Evolutionary conservation across 2,888 invertebrate species (phyloP), one percentile per base, ranked within the genome.

Genomic region (Ametastegia equiseti): DNA sequence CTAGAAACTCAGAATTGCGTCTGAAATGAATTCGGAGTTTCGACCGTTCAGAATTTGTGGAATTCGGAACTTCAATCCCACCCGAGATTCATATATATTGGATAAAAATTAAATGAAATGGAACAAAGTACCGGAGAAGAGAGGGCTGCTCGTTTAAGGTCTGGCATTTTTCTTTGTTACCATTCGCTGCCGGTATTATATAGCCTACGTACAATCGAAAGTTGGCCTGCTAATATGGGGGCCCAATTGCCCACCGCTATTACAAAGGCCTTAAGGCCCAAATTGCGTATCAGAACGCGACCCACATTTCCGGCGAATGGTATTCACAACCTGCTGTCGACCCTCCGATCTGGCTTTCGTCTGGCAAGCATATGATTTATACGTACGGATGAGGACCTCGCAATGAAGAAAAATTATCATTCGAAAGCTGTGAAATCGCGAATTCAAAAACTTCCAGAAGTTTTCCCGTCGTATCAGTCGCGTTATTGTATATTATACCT

Each of bases 251-350:
- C 39, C 39, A 9, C 39, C 27, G 47, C 30, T 27, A 23, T 42
- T 71, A 75, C 73, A 75, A 75, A 75, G 78, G 60, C 78, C 78
- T 78, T 45, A 63, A 57, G 78, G 78, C 78, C 60, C 78, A 78
- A 78, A 78, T 78, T 78, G 78, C 78, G 60, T 78, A 78, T 78
- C 60, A 45, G n/a, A 78, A 78, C 78, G 39, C 78, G 78, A 78
- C 78, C 78, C 78, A 78, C 78, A 78, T 78, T 78, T 78, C 78
- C 78, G 78, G 57, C 78, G 78, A 78, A 42, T 42, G 78, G 78
- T 60, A 78, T 60, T 78, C 78, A n/a, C n/a, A 78, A 78, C 78
- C 78, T 78, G 78, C 60, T 78, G 75, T 57, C n/a, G 75, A 54
- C 75, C 33, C 54, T 54, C 27, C 45, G 27, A 42, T n/a, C n/a